These are phyloP conservation scores for Drosophila fungiperda DNA, from an alignment of 2,888 invertebrate species.

Conservation along the genomic window DNA sequence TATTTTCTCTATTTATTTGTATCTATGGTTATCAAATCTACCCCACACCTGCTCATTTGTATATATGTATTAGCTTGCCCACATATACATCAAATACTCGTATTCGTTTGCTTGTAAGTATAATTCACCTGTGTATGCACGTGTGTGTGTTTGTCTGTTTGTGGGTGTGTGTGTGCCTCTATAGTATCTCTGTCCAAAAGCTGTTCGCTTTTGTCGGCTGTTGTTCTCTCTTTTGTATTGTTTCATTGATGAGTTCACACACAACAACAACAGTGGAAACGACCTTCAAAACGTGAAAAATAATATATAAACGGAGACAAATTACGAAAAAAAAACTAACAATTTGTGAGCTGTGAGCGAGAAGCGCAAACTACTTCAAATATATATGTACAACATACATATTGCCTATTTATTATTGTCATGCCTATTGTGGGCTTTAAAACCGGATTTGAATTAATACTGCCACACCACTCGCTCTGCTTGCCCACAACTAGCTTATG, in stretches of 20 bases:
- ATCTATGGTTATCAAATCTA: conserved; percentile 18
- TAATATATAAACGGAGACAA: conserved; percentile 33
- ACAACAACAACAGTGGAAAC: conserved; percentile 61
- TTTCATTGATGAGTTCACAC: conserved; percentile 82
- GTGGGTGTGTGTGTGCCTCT: conserved; percentile 5
- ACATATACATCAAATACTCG: conserved; percentile 15
- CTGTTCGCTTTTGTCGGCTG: conserved; percentile 12
- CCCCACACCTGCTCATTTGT: conserved; percentile 19
- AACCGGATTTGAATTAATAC: conserved; percentile 54
- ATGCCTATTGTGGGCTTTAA: conserved; percentile 60
- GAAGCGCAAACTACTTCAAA: conserved; percentile 57
- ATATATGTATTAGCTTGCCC: neutral
- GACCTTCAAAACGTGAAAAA: conserved; percentile 79
- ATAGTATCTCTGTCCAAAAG: conserved; percentile 7
- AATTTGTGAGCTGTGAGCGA: conserved; percentile 41
- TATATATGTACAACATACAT: conserved; percentile 31
- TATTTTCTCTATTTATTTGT: neutral
- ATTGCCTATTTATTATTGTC: conserved; percentile 62
- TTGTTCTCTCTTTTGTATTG: conserved; percentile 48
- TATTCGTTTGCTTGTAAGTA: neutral
- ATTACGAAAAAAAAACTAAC: conserved; percentile 49
- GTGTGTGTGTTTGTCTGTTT: conserved; percentile 4
- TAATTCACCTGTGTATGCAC: neutral
- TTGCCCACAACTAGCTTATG: neutral
- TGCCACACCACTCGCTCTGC: neutral